These are phyloP conservation scores for Pogonus chalceus DNA, from an alignment of 1,140 invertebrate genomes.

Conservation along the genomic window DNA sequence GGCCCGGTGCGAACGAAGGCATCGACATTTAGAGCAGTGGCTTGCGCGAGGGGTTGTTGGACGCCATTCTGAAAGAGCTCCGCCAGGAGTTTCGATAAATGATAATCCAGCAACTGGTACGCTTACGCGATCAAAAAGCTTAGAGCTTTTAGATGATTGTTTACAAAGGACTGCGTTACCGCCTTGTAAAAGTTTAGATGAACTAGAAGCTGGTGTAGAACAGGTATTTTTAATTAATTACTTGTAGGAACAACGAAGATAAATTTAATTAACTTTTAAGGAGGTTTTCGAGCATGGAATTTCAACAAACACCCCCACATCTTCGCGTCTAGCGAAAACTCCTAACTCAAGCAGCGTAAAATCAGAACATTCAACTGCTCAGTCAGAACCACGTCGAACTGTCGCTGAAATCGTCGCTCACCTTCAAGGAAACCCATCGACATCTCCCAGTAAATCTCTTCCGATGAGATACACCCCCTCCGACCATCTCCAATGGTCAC, in stretches of 20 bases:
- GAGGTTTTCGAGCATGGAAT: slow-evolving; percentile 27
- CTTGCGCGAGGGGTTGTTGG: slow-evolving; percentile 47
- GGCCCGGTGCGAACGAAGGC: slow-evolving; percentile 51
- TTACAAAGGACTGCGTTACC: slow-evolving; percentile 17
- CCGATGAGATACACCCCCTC: neutral
- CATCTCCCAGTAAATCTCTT: neutral
- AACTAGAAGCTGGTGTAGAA: slow-evolving; percentile 27
- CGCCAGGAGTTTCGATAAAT: slow-evolving; percentile 41
- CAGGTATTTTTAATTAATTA: neutral
- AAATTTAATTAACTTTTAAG: slow-evolving; percentile 23
- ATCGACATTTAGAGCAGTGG: slow-evolving; percentile 58
- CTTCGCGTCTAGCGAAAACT: slow-evolving; percentile 30
- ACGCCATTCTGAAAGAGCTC: slow-evolving; percentile 46
- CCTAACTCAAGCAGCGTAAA: slow-evolving; percentile 21
- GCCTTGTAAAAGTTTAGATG: slow-evolving; percentile 31
- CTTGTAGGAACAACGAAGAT: slow-evolving; percentile 25
- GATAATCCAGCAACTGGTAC: slow-evolving; percentile 39
- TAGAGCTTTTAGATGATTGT: slow-evolving; percentile 45
- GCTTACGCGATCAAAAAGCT: slow-evolving; percentile 49
- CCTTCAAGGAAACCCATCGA: slow-evolving; percentile 31
- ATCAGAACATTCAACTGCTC: slow-evolving; percentile 25
- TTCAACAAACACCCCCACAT: slow-evolving; percentile 29
- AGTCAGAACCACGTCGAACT: slow-evolving; percentile 35
- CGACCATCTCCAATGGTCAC: slow-evolving; percentile 1
- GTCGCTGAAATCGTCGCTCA: slow-evolving; percentile 49